phyloP scores from a whole-genome alignment of 2,113 vertebrate species.

The Scomber scombrus region DNA sequence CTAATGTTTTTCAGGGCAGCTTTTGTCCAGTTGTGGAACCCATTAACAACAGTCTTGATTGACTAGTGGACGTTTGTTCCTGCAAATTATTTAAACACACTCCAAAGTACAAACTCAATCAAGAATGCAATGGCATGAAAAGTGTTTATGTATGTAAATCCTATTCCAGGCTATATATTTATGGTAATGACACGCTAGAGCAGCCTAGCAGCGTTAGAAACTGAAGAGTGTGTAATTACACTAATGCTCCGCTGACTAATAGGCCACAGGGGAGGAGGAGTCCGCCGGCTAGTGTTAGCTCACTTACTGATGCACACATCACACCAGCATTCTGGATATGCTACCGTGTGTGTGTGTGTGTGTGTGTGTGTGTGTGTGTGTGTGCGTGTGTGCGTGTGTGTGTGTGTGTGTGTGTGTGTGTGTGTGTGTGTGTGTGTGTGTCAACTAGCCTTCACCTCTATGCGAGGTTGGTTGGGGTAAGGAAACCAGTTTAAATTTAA shows the following conservation, averaged over 20 bases:
- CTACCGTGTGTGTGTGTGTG: not conserved
- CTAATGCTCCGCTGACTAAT: conserved; percentile 78
- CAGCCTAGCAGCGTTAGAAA: conserved; percentile 68
- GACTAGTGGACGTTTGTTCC: conserved; percentile 40
- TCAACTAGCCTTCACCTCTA: not conserved
- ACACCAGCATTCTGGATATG: conserved; percentile 14
- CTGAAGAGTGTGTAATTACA: conserved; percentile 82
- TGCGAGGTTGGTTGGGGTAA: not conserved
- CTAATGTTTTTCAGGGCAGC: conserved; percentile 11
- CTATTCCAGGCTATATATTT: conserved; percentile 76
- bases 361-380: conserved; percentile 20
- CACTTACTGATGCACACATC: conserved; percentile 59
- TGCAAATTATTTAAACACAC: conserved; percentile 63
- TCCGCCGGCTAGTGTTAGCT: conserved; percentile 64
- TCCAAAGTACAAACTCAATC: conserved; percentile 72
- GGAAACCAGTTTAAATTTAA: too few relatives aligned
- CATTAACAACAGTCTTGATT: conserved; percentile 42
- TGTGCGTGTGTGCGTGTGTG: not conserved
- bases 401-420: not conserved
- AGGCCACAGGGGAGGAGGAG: conserved; percentile 75
- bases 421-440: not conserved
- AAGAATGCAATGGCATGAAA: conserved; percentile 75
- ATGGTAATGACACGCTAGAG: conserved; percentile 76
- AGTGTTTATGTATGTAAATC: conserved; percentile 80
- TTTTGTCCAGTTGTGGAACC: conserved; percentile 46